Evolutionary conservation across 2,797 vertebrate genomes (phyloP).

Genomic region (Pangasius larnaudii): DNA sequence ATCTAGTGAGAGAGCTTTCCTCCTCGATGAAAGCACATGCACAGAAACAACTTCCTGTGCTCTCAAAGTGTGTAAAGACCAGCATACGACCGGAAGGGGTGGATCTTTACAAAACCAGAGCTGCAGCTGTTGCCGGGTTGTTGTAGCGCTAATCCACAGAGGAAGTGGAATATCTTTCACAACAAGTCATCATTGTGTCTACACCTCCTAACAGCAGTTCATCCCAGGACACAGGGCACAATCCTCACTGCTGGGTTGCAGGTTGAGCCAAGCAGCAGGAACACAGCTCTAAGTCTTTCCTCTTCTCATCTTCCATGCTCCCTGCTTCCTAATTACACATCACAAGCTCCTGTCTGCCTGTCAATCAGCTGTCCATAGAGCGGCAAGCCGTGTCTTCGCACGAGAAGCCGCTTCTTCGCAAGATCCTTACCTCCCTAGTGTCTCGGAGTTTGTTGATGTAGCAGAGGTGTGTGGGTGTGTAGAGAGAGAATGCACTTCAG

Average conservation of each 20-base stretch:
- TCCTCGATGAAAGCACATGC: background rate
- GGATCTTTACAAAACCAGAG: background rate
- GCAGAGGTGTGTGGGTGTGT: slow-evolving; percentile 29
- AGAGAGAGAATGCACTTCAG: background rate
- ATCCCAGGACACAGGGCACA: slow-evolving; percentile 15
- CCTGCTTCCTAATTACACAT: slow-evolving; percentile 53
- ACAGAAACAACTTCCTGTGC: background rate
- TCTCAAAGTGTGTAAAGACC: background rate
- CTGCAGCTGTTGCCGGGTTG: slow-evolving; percentile 18
- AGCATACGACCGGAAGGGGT: background rate
- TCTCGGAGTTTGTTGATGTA: slow-evolving; percentile 2
- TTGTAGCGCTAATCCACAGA: slow-evolving; percentile 23
- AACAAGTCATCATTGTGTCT: slow-evolving; percentile 37
- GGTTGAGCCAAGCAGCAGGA: slow-evolving; percentile 35
- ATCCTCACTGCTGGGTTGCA: slow-evolving; percentile 27
- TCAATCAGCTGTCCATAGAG: slow-evolving; percentile 47
- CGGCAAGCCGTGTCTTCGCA: slow-evolving; percentile 21
- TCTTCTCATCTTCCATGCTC: slow-evolving; percentile 37
- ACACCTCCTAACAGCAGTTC: slow-evolving; percentile 29
- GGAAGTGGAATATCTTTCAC: slow-evolving; percentile 3
- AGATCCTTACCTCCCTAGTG: slow-evolving; percentile 28
- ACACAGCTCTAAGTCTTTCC: slow-evolving; percentile 15
- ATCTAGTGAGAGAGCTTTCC: slow-evolving; percentile 43
- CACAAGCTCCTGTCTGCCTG: slow-evolving; percentile 41
- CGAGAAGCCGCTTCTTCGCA: slow-evolving; percentile 19